Evolutionary conservation across 2,113 vertebrate genomes (phyloP).

Genomic region (Heterotilapia buettikoferi): DNA sequence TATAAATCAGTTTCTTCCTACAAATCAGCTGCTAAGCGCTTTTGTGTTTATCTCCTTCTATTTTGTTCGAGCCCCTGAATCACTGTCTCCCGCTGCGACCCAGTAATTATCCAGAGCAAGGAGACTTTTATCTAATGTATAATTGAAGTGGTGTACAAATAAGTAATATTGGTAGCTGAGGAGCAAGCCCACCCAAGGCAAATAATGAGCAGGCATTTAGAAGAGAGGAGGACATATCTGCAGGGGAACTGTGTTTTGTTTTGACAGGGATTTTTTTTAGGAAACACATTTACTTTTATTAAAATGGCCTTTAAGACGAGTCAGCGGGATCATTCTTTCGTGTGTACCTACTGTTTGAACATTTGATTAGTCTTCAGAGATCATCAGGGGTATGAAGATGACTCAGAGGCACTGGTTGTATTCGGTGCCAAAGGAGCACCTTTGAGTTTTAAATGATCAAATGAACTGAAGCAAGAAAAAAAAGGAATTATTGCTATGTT

Average conservation of each 20-base stretch:
- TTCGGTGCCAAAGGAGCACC: background rate
- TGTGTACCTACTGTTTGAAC: background rate
- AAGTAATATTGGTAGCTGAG: background rate
- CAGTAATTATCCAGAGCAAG: background rate
- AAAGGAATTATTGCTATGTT: background rate
- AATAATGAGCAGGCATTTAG: background rate
- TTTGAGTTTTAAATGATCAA: background rate
- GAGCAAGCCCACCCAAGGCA: background rate
- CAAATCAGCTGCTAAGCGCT: background rate
- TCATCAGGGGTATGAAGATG: background rate
- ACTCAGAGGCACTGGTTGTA: background rate
- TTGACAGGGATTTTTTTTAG: background rate
- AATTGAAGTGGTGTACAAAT: slow-evolving; percentile 21
- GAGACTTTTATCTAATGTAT: slow-evolving; percentile 2
- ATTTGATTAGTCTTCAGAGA: background rate
- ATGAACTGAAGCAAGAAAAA: background rate
- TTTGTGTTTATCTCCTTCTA: background rate
- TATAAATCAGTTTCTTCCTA: background rate
- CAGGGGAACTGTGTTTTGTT: slow-evolving; percentile 10
- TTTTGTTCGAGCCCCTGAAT: background rate
- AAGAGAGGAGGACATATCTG: background rate
- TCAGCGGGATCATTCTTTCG: background rate
- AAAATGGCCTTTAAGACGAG: background rate
- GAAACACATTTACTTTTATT: background rate
- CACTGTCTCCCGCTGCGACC: background rate